Evolutionary conservation across 2,113 vertebrate genomes (phyloP).

Genomic region (Scomber colias): DNA sequence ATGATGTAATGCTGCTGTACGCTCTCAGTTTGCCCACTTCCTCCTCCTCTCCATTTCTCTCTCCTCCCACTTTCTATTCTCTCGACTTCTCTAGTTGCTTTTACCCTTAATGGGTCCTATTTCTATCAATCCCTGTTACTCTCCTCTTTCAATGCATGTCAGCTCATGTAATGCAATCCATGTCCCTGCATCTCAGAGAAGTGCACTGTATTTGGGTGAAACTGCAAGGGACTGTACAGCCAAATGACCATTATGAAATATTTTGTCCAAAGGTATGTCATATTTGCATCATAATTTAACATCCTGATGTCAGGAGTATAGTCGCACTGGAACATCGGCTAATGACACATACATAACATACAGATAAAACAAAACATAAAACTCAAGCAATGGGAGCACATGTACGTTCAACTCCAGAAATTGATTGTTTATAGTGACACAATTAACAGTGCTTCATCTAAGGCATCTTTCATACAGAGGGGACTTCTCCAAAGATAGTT

Average conservation of each 20-base stretch:
- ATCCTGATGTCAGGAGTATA: neutral
- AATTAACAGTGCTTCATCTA: neutral
- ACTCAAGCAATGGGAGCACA: too few relatives aligned
- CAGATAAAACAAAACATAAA: neutral
- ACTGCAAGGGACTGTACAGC: neutral
- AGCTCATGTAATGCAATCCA: slow-evolving; percentile 37
- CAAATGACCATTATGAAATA: slow-evolving; percentile 13
- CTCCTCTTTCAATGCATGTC: slow-evolving; percentile 39
- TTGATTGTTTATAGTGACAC: neutral
- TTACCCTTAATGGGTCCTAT: slow-evolving; percentile 75
- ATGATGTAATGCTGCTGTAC: slow-evolving; percentile 84
- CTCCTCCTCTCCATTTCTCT: slow-evolving; percentile 69
- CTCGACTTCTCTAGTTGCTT: slow-evolving; percentile 67
- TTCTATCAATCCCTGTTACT: slow-evolving; percentile 67
- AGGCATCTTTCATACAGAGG: neutral
- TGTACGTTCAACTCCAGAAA: neutral
- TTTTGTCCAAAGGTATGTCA: neutral
- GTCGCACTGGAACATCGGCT: neutral
- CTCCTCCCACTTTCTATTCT: slow-evolving; percentile 75
- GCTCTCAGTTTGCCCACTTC: slow-evolving; percentile 76
- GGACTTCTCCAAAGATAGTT: neutral
- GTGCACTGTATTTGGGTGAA: neutral
- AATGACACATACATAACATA: neutral
- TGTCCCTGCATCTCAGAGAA: slow-evolving; percentile 12
- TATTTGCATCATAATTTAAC: neutral